phyloP scores from a whole-genome alignment of 2,797 vertebrate species.

The Tympanoctomys barrerae region DNA sequence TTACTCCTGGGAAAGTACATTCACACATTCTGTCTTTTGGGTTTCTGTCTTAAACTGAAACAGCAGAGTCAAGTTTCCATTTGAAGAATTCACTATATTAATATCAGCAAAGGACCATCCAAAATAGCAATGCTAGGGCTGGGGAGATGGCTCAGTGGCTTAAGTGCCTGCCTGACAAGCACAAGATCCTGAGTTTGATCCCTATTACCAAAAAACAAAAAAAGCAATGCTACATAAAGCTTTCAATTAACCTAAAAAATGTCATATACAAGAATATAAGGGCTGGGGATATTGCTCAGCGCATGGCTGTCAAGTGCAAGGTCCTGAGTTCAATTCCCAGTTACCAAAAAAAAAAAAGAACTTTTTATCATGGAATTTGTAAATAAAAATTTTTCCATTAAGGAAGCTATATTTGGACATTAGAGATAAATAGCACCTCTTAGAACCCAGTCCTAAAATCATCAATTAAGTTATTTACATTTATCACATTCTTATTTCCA shows the following conservation, averaged over 20 bases:
- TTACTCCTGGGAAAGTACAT: neutral
- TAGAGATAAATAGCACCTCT: neutral
- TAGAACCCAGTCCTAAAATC: neutral
- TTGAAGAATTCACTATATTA: neutral
- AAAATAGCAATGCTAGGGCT: neutral
- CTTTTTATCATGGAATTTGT: slow-evolving; percentile 1
- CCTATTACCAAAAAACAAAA: neutral
- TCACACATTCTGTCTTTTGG: neutral
- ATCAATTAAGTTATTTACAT: neutral
- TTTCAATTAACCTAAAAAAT: neutral
- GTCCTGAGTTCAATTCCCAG: neutral
- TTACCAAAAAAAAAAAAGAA: neutral
- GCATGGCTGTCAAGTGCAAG: neutral
- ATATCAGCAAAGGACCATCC: neutral
- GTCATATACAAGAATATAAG: neutral
- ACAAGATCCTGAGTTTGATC: too few relatives aligned
- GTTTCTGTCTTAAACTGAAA: neutral
- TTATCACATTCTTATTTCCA: slow-evolving; percentile 35
- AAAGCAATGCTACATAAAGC: neutral
- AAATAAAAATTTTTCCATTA: slow-evolving; percentile 34
- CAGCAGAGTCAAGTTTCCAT: neutral
- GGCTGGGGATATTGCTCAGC: neutral
- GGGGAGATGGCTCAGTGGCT: too few relatives aligned
- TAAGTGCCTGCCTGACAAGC: too few relatives aligned
- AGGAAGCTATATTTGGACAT: neutral